A percentile compares a stretch with the other conserved stretches of the same genome.
These are phyloP conservation scores for Tetragonula carbonaria DNA, from an alignment of 2,888 invertebrate genomes.

Conservation along the genomic window DNA sequence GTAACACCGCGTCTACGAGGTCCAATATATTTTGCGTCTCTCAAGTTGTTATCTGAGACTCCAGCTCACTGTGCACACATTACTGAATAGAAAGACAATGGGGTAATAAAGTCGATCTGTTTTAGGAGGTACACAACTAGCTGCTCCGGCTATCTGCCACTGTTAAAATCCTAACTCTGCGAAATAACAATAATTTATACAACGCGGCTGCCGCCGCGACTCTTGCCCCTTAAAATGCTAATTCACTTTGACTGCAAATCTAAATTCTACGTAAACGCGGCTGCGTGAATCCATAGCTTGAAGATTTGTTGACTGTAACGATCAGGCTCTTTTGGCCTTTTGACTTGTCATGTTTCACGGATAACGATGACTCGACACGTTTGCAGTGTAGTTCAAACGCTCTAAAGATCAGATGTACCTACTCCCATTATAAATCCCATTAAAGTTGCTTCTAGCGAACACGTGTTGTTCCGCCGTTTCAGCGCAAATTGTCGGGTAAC, in stretches of 20 bases:
- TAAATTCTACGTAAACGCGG: neutral
- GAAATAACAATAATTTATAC: neutral
- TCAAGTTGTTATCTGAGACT: constrained; percentile 12
- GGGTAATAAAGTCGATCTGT: constrained; percentile 3
- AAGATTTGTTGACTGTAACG: neutral
- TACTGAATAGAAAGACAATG: constrained; percentile 14
- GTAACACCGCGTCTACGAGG: neutral
- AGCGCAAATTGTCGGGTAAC: neutral
- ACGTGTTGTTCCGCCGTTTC: neutral
- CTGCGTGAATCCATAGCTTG: neutral
- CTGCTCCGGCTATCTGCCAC: neutral
- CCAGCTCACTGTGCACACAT: neutral
- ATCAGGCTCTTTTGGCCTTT: neutral
- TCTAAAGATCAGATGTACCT: constrained; percentile 6
- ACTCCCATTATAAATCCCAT: constrained; percentile 34
- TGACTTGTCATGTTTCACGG: constrained; percentile 5
- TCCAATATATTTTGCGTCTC: constrained; percentile 21
- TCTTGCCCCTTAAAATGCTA: neutral
- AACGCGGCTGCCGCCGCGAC: too few species aligned
- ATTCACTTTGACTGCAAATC: neutral
- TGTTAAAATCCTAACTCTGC: neutral
- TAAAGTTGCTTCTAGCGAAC: constrained; percentile 15
- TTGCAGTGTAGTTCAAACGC: neutral
- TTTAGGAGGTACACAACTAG: neutral
- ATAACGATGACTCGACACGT: constrained; percentile 15